These are phyloP conservation scores for Harpagus bidentatus DNA, from an alignment of 2,113 vertebrate species.

Conservation along the genomic window DNA sequence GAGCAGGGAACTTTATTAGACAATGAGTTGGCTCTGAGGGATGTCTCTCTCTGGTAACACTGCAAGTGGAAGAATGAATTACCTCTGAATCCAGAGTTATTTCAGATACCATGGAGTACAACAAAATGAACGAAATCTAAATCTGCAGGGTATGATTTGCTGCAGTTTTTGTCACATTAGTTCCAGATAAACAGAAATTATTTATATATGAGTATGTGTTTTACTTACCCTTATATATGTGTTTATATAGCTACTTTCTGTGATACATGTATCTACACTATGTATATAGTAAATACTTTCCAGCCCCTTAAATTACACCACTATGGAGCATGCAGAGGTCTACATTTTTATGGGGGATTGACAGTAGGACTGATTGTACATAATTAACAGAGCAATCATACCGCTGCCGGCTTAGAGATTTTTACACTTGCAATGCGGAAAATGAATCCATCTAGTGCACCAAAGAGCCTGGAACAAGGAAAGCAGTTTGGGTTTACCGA, in stretches of 20 bases:
- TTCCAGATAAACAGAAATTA: background rate
- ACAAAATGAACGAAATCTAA: background rate
- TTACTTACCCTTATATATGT: background rate
- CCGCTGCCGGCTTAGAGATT: background rate
- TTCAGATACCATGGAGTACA: background rate
- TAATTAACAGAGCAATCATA: conserved; percentile 10
- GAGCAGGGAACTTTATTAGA: background rate
- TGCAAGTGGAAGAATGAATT: background rate
- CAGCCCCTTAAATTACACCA: background rate
- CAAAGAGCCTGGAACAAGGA: background rate
- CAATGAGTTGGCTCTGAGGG: background rate
- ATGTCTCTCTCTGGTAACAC: background rate
- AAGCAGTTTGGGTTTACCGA: background rate
- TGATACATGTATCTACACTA: background rate
- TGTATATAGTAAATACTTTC: background rate
- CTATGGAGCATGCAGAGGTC: background rate
- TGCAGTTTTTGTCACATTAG: background rate
- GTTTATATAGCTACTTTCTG: background rate
- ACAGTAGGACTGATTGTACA: background rate
- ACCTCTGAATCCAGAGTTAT: background rate
- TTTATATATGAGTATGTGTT: background rate
- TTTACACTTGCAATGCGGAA: background rate
- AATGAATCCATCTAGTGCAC: background rate
- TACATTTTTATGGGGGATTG: background rate
- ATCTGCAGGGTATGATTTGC: background rate